Conservation (phyloP, 2,888 invertebrate species). For the Proisotoma minuta region DNA sequence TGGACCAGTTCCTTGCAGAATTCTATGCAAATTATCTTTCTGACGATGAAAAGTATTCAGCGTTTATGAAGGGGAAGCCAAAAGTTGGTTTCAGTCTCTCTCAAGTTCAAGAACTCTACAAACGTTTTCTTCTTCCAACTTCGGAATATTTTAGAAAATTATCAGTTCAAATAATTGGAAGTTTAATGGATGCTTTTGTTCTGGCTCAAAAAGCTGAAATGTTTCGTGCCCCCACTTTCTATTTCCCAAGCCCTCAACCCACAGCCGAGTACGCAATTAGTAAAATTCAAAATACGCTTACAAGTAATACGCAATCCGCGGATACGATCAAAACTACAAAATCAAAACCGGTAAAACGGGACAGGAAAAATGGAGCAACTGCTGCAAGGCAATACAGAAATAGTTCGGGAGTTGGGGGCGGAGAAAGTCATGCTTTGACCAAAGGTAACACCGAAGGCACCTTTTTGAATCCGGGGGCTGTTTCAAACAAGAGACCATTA, state of each 20-base stretch:
- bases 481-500: background rate
- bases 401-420: too few species aligned
- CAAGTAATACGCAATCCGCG: too few species aligned
- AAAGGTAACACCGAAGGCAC: too few species aligned
- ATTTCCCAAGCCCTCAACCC: background rate
- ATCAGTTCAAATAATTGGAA: conserved; percentile 28
- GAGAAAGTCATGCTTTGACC: too few species aligned
- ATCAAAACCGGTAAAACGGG: too few species aligned
- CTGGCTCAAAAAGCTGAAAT: conserved; percentile 4
- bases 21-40: conserved; percentile 19
- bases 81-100: conserved; percentile 9
- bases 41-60: background rate
- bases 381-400: too few species aligned
- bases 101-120: conserved; percentile 3
- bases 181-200: background rate
- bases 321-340: too few species aligned
- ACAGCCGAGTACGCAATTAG: too few species aligned
- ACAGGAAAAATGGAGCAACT: background rate
- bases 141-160: conserved; percentile 16
- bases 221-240: background rate
- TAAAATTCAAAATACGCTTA: too few species aligned
- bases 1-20: conserved; percentile 20
- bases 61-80: conserved; percentile 14
- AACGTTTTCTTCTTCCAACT: conserved; percentile 17
- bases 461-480: too few species aligned